Evolutionary conservation across 2,888 invertebrate genomes (phyloP).

Genomic region (Galerucella pusilla): DNA sequence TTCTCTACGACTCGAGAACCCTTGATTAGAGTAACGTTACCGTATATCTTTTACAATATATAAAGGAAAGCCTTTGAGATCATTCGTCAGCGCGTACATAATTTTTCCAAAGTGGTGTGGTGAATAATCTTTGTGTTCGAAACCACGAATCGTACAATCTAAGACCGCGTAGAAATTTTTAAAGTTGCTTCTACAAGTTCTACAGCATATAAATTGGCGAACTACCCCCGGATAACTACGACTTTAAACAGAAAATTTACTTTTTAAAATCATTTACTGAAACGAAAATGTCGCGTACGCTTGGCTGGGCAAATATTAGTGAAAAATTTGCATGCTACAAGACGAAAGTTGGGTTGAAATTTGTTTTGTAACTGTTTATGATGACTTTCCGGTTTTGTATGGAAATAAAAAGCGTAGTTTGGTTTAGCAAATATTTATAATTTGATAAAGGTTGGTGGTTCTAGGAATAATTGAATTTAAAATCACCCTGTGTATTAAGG

Average conservation of each 20-base stretch:
- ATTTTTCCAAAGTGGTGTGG: neutral
- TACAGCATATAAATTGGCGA: slow-evolving; percentile 3
- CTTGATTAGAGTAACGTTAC: neutral
- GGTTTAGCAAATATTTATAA: neutral
- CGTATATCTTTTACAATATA: neutral
- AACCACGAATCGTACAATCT: no score
- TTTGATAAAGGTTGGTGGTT: neutral
- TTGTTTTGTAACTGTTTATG: neutral
- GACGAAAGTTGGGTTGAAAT: neutral
- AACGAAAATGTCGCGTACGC: slow-evolving; percentile 5
- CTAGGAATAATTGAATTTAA: no score
- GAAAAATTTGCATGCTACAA: neutral
- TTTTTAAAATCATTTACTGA: slow-evolving; percentile 2
- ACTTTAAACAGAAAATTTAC: slow-evolving; percentile 9
- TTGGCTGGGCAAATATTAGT: slow-evolving; percentile 11
- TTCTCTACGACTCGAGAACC: neutral
- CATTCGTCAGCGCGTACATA: no score
- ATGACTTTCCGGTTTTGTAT: neutral
- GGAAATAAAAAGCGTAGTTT: neutral
- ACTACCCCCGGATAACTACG: neutral
- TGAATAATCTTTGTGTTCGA: no score
- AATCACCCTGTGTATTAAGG: no score
- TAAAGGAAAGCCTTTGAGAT: no score
- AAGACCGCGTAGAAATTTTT: no score
- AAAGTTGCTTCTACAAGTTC: neutral